Evolutionary conservation across 2,113 vertebrate species (phyloP).

Genomic region (Phaetusa simplex): DNA sequence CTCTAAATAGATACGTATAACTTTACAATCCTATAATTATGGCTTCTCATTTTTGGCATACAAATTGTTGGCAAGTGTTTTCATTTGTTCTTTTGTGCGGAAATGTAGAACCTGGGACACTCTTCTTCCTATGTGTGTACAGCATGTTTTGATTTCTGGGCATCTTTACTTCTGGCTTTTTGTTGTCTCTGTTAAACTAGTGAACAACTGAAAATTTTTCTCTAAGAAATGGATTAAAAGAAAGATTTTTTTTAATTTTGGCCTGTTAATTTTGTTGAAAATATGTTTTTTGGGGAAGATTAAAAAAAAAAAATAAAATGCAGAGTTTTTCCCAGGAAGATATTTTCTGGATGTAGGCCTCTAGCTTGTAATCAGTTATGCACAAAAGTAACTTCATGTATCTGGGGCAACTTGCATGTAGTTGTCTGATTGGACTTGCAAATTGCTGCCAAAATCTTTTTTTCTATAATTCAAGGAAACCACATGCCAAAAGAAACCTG

Average conservation of each 20-base stretch:
- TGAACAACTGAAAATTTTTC: neutral
- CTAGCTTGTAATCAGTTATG: neutral
- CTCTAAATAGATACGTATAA: neutral
- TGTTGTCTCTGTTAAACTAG: neutral
- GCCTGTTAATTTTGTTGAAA: neutral
- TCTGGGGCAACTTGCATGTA: neutral
- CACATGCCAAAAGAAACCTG: neutral
- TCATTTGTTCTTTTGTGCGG: neutral
- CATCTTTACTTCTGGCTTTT: neutral
- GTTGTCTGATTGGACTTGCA: neutral
- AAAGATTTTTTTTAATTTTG: neutral
- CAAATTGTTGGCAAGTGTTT: neutral
- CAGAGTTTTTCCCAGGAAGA: neutral
- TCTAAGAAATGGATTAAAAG: neutral
- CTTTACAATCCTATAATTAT: slow-evolving; percentile 45
- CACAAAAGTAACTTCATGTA: neutral
- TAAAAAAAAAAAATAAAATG: neutral
- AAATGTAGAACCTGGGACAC: neutral
- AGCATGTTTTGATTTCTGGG: neutral
- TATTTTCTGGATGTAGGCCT: neutral
- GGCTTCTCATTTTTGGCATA: slow-evolving; percentile 8
- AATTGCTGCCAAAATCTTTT: neutral
- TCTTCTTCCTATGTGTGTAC: neutral
- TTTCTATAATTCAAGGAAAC: neutral
- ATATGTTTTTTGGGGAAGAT: rapidly evolving